Evolutionary conservation across 2,888 invertebrate species (phyloP).

Genomic region (Eupithecia exiguata): DNA sequence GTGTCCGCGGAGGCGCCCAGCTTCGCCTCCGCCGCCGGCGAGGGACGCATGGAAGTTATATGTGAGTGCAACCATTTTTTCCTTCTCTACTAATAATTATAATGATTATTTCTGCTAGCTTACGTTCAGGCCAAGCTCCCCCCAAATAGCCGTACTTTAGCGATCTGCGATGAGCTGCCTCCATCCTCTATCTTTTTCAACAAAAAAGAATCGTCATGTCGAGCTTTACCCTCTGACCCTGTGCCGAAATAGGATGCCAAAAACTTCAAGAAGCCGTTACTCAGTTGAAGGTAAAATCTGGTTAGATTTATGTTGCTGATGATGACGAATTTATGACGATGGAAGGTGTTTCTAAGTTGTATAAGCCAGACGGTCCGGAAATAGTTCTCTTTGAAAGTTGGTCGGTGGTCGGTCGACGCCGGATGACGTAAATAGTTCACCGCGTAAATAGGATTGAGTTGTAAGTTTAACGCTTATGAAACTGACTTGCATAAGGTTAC

Average conservation of each 20-base stretch:
- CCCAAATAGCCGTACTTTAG: neutral
- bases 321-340: neutral
- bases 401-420: neutral
- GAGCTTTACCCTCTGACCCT: neutral
- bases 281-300: neutral
- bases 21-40: slow-evolving; percentile 89
- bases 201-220: neutral
- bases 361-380: slow-evolving; percentile 5
- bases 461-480: neutral
- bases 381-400: slow-evolving; percentile 15
- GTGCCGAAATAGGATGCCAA: neutral
- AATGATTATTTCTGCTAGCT: neutral
- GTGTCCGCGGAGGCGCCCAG: slow-evolving; percentile 91
- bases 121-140: neutral
- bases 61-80: slow-evolving; percentile 85
- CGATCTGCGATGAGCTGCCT: neutral
- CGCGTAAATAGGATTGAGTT: slow-evolving; percentile 6
- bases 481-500: neutral
- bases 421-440: slow-evolving; percentile 7
- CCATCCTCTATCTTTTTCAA: neutral
- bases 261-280: neutral
- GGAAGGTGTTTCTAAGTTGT: neutral
- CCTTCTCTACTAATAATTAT: neutral
- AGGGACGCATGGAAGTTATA: slow-evolving; percentile 91
- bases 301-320: neutral